Evolutionary conservation across 23 tunicate genomes (phyloP).

Genomic region (Aplidium turbinatum): DNA sequence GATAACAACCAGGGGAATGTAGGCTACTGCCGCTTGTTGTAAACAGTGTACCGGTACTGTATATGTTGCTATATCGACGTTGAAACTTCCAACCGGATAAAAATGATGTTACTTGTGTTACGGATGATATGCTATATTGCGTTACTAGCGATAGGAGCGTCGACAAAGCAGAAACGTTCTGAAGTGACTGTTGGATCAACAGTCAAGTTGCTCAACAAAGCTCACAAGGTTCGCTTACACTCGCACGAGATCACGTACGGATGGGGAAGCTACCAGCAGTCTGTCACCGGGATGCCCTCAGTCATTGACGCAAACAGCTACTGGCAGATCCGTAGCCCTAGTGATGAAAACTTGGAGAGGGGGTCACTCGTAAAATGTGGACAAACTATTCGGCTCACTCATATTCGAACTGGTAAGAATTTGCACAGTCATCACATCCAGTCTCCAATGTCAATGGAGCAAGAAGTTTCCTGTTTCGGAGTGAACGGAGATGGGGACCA

Average conservation of each 20-base stretch:
- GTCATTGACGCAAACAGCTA: conserved; percentile 89
- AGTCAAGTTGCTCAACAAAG: conserved; percentile 79
- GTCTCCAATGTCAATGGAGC: conserved; percentile 71
- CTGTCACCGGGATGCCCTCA: conserved; percentile 91
- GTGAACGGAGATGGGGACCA: conserved; percentile 93
- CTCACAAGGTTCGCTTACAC: conserved; percentile 70
- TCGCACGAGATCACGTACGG: conserved; percentile 95
- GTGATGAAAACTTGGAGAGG: conserved; percentile 46
- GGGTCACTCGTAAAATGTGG: conserved; percentile 95
- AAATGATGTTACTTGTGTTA: too few species aligned
- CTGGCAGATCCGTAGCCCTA: conserved; percentile 86
- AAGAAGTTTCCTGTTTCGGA: conserved; percentile 88
- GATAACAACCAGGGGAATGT: too few species aligned
- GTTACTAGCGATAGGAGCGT: too few species aligned
- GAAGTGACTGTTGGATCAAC: conserved; percentile 86
- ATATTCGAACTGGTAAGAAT: conserved; percentile 68
- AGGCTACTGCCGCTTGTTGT: too few species aligned
- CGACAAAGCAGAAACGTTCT: too few species aligned
- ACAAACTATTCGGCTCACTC: conserved; percentile 74
- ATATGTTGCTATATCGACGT: too few species aligned
- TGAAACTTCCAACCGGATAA: too few species aligned
- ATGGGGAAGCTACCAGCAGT: conserved; percentile 99
- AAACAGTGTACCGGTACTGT: too few species aligned
- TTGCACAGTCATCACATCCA: conserved; percentile 85
- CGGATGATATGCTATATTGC: too few species aligned